Evolutionary conservation across 2,888 invertebrate genomes (phyloP).

Genomic region (Doris montereyensis): DNA sequence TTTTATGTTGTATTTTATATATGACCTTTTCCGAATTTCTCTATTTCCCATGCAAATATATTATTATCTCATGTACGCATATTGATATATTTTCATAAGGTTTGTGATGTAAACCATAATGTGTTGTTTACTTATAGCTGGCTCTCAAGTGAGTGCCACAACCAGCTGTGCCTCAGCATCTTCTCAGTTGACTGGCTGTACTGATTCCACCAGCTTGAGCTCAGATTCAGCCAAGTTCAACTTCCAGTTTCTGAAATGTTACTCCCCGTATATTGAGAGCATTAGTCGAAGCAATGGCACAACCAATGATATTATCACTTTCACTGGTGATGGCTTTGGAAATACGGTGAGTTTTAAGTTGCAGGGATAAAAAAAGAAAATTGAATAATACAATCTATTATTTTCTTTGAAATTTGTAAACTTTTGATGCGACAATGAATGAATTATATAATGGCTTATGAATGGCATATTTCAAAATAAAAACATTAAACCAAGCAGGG

Average conservation of each 20-base stretch:
- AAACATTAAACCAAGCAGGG: too few relatives aligned
- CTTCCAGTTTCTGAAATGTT: neutral
- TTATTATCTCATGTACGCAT: too few relatives aligned
- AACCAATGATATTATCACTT: neutral
- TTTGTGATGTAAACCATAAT: too few relatives aligned
- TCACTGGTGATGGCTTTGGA: neutral
- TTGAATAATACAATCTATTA: neutral
- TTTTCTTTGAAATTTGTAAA: too few relatives aligned
- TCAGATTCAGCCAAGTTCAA: neutral
- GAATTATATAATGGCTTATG: too few relatives aligned
- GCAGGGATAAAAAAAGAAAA: neutral
- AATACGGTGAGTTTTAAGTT: neutral
- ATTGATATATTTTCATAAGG: too few relatives aligned
- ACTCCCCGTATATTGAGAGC: neutral
- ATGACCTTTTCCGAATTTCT: too few relatives aligned
- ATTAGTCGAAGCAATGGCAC: neutral
- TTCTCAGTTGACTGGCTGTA: neutral
- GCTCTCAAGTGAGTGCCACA: slow-evolving; percentile 44
- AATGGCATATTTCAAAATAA: too few relatives aligned
- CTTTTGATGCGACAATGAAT: too few relatives aligned
- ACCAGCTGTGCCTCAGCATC: neutral
- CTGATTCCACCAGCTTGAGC: neutral
- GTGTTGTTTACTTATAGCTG: slow-evolving; percentile 45
- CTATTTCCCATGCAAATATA: too few relatives aligned
- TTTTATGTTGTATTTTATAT: too few relatives aligned